Conservation (phyloP, 2,797 vertebrate species). For the Sebastes nivosus region DNA sequence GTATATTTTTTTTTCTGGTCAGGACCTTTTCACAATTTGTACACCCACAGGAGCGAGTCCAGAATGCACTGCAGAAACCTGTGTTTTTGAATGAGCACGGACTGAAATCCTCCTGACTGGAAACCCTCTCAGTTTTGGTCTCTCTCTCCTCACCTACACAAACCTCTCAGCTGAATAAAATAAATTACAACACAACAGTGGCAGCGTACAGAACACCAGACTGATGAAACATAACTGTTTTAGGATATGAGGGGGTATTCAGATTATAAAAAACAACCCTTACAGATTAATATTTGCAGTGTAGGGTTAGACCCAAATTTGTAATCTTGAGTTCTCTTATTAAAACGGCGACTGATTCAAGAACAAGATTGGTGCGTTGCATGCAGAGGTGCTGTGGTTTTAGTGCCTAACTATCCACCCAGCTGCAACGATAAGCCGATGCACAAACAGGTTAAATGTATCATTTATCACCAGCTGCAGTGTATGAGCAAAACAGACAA, state of each 20-base stretch:
- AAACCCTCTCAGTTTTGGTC: not conserved
- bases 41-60: not conserved
- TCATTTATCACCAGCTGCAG: no score
- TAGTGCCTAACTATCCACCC: no score
- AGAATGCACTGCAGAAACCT: not conserved
- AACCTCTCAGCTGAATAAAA: slow-evolving; percentile 1
- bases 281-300: not conserved
- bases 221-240: not conserved
- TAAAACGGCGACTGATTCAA: no score
- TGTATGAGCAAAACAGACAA: no score
- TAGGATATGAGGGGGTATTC: slow-evolving; percentile 2
- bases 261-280: not conserved
- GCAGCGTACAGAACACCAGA: not conserved
- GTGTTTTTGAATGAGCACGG: not conserved
- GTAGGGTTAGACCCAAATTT: not conserved
- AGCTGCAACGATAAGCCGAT: no score
- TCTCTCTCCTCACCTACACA: slow-evolving; percentile 19
- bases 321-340: not conserved
- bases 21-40: not conserved
- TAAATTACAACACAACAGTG: slow-evolving; percentile 6
- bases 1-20: not conserved
- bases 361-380: no score
- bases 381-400: no score
- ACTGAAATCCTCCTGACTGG: not conserved
- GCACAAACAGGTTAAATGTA: no score